Base-by-base conservation (phyloP, 2,797 vertebrate genomes). In the Catharus ustulatus region DNA sequence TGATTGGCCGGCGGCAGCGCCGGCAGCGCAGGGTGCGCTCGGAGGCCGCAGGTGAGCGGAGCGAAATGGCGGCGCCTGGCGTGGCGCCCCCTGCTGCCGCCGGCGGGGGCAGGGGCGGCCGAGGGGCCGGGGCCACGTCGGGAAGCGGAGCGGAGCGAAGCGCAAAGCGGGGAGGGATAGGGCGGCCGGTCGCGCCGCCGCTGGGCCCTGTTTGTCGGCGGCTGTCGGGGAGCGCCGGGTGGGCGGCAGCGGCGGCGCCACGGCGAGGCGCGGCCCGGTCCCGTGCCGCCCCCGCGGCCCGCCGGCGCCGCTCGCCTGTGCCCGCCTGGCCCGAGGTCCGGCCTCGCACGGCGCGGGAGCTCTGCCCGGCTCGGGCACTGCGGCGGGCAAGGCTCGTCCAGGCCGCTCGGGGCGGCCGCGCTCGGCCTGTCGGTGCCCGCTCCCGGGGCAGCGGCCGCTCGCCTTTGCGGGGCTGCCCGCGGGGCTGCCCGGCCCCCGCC, bases 1-100 rank as follows among this genome's bases (percentile, higher is more conserved):
- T 42, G 73, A 92, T 94, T 95, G 93, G 93, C 45, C 38, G 11
- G 30, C 11, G 26, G 45, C 57, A 10, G 72, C 26, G 71, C 48
- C 63, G 27, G 40, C 72, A 7, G 80, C 26, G 29, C 57, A 68
- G 85, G 85, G 42, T 64, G 81, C 29, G 36, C 30, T 68, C 20
- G 73, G 77, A 89, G 82, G 86, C 69, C 78, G 89, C 82, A 92
- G 93, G 93, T 92, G 86, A 94, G 93, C 68, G 62, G 62, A 77
- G 57, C 77, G 93, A 86, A 94, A 92, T 94, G 93, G 93, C 93
- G 76, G 89, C 85, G 46, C 8, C 20, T 14, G 57, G 40, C 13
- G 87, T 38, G 67, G 83, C 83, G 92, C 87, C 87, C 91, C 67
- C 87, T 90, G 87, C 87, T 54, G 87, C 83, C 57, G 58, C 34